phyloP scores from a whole-genome alignment of 1,140 invertebrate species.

The Phocides pigmalion region DNA sequence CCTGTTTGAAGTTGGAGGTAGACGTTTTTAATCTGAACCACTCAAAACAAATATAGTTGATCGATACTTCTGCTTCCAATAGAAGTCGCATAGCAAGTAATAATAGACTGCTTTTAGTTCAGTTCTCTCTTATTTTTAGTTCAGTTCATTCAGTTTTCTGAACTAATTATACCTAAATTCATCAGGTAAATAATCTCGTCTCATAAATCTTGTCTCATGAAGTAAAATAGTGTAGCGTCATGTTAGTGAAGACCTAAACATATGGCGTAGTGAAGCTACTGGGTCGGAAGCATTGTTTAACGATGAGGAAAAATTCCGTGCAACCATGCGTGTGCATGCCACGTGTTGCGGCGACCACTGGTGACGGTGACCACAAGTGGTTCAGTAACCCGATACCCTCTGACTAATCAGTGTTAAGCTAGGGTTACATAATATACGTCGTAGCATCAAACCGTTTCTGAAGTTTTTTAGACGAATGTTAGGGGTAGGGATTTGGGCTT shows the following conservation, averaged over 20 bases:
- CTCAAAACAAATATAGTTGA: no score
- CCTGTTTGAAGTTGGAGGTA: no score
- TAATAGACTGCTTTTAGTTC: no score
- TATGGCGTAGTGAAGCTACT: constrained; percentile 42
- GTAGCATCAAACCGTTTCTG: neutral
- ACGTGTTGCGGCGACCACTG: constrained; percentile 61
- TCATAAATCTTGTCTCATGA: no score
- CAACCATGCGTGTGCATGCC: constrained; percentile 60
- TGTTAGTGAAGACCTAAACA: constrained; percentile 8
- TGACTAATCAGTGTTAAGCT: constrained; percentile 42
- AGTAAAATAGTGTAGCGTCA: no score
- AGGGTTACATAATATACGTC: constrained; percentile 22
- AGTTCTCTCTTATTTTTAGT: no score
- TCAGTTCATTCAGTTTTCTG: no score
- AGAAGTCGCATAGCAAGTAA: no score
- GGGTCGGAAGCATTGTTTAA: constrained; percentile 58
- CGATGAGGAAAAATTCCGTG: constrained; percentile 68
- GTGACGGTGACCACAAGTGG: constrained; percentile 47
- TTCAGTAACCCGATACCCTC: constrained; percentile 56
- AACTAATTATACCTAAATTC: no score
- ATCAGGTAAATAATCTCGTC: no score
- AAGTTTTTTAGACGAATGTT: neutral
- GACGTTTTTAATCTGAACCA: no score
- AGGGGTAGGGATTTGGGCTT: neutral
- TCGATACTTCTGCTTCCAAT: no score